phyloP scores from a whole-genome alignment of 2,888 invertebrate species.

The Pardosa pseudoannulata region DNA sequence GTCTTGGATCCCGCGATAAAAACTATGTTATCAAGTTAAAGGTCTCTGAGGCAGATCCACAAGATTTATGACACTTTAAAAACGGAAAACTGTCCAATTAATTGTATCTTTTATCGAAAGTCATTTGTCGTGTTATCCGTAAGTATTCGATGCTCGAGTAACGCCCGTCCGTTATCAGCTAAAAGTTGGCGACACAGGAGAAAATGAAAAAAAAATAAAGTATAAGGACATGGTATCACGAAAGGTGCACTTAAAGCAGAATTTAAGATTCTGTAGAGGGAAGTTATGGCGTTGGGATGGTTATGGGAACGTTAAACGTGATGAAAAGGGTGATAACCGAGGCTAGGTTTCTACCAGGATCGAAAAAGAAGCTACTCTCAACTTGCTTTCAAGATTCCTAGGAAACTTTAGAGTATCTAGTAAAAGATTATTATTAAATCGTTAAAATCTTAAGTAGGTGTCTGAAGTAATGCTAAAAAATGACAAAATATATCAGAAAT shows the following conservation, averaged over 20 bases:
- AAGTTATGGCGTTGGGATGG: not conserved
- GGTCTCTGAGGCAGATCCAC: not conserved
- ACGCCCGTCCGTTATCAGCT: not conserved
- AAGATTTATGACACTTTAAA: constrained; percentile 1
- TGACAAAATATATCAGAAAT: no score
- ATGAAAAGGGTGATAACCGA: not conserved
- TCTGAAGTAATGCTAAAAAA: no score
- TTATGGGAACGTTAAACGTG: not conserved
- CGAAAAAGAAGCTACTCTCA: no score
- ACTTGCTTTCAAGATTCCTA: no score
- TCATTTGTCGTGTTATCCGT: not conserved
- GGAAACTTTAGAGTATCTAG: no score
- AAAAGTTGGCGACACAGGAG: not conserved
- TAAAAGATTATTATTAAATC: no score
- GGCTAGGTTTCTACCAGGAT: no score
- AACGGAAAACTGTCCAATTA: constrained; percentile 1
- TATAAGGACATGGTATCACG: not conserved
- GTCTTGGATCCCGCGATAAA: no score
- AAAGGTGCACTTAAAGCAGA: not conserved
- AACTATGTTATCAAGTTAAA: not conserved
- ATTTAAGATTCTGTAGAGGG: not conserved
- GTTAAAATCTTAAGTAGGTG: no score
- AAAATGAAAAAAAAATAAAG: not conserved
- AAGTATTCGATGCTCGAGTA: not conserved
- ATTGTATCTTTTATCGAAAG: not conserved